A percentile compares a stretch with the other conserved stretches of the same genome.
These are phyloP conservation scores for Branchinecta sandiegonensis DNA, from an alignment of 2,888 invertebrate species.

Conservation along the genomic window DNA sequence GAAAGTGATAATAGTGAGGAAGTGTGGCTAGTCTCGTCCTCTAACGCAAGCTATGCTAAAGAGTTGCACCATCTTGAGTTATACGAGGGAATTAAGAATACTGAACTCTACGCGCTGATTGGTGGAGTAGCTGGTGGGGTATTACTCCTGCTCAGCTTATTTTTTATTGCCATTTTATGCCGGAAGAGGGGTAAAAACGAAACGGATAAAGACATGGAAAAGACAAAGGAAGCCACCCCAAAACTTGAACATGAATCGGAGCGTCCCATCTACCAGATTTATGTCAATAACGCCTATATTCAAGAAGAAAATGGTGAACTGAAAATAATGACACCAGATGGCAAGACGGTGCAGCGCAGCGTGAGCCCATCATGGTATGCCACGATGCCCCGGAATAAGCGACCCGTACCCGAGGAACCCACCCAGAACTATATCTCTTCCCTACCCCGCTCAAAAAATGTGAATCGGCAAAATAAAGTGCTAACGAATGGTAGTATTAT, in stretches of 20 bases:
- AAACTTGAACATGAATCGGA: slow-evolving; percentile 19
- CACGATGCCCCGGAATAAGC: slow-evolving; percentile 21
- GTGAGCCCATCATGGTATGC: slow-evolving; percentile 19
- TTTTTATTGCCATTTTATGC: slow-evolving; percentile 29
- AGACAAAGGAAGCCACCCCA: neutral
- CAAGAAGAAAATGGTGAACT: slow-evolving; percentile 28
- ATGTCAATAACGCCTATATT: slow-evolving; percentile 28
- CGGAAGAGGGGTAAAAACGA: slow-evolving; percentile 26
- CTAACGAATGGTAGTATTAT: slow-evolving; percentile 24
- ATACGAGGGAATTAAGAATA: slow-evolving; percentile 28
- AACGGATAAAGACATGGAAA: slow-evolving; percentile 25
- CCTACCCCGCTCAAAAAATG: slow-evolving; percentile 21
- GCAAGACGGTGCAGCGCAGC: slow-evolving; percentile 18
- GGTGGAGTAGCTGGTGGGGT: slow-evolving; percentile 29
- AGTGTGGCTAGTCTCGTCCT: neutral
- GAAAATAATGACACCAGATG: slow-evolving; percentile 25
- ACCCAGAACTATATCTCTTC: slow-evolving; percentile 19
- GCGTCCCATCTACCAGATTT: slow-evolving; percentile 27
- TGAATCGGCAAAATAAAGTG: slow-evolving; percentile 20
- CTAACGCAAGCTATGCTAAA: slow-evolving; percentile 5
- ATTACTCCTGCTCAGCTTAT: slow-evolving; percentile 28
- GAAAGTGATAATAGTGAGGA: slow-evolving; percentile 3
- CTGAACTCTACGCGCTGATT: slow-evolving; percentile 29
- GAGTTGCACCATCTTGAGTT: neutral
- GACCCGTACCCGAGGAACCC: slow-evolving; percentile 11